A percentile compares a stretch with the other conserved stretches of the same genome.
Conservation (phyloP, 2,797 vertebrate species). For the Acanthurus tractus region DNA sequence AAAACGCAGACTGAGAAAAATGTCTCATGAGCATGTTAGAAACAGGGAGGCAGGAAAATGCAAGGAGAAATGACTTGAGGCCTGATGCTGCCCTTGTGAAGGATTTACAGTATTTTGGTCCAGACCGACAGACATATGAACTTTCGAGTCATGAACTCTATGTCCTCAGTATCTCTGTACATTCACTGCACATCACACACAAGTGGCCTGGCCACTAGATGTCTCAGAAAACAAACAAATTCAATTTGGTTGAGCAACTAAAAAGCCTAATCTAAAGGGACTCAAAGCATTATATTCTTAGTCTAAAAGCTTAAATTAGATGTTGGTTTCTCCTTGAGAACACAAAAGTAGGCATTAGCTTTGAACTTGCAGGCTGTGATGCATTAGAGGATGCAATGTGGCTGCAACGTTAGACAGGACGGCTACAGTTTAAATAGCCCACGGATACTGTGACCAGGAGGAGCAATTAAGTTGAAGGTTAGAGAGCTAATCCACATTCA, state of each 20-base stretch:
- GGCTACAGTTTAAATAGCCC: constrained; percentile 55
- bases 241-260: not conserved
- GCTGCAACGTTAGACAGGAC: constrained; percentile 44
- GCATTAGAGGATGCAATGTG: constrained; percentile 41
- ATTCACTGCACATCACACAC: constrained; percentile 4
- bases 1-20: constrained; percentile 35
- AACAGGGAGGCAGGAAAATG: not conserved
- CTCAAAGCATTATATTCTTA: not conserved
- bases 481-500: constrained; percentile 47
- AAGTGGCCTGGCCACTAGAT: constrained; percentile 31
- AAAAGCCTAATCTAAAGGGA: constrained; percentile 13
- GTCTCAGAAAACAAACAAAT: constrained; percentile 46
- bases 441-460: constrained; percentile 24
- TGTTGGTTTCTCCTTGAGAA: not conserved
- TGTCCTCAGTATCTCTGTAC: constrained; percentile 24
- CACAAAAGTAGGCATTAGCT: not conserved
- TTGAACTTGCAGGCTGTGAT: not conserved
- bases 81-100: constrained; percentile 11
- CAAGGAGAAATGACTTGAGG: not conserved
- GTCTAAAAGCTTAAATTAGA: not conserved
- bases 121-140: constrained; percentile 14
- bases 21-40: constrained; percentile 40
- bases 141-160: constrained; percentile 1
- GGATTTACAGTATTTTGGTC: constrained; percentile 25
- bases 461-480: constrained; percentile 45